A percentile compares a stretch with the other conserved stretches of the same genome.
These are phyloP conservation scores for Bombus huntii DNA, from an alignment of 1,140 invertebrate genomes.

Conservation along the genomic window DNA sequence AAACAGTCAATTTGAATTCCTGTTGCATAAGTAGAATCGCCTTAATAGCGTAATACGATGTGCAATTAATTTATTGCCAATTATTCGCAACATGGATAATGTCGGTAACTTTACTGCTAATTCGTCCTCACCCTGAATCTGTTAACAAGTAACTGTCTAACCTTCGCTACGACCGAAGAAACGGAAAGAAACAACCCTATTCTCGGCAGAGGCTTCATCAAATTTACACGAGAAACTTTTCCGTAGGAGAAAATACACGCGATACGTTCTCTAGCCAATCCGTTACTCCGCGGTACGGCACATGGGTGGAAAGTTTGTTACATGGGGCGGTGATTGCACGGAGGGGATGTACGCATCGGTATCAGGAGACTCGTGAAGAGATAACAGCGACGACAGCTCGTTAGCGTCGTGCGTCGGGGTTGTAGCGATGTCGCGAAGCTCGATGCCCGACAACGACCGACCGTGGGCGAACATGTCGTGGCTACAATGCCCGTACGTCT, in stretches of 20 bases:
- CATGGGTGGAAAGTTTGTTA: conserved; percentile 14
- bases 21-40: not conserved
- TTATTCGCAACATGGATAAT: not conserved
- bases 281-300: not conserved
- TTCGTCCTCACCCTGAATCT: not conserved
- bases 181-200: not conserved
- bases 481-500: conserved; percentile 45
- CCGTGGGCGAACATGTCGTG: conserved; percentile 60
- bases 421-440: conserved; percentile 72
- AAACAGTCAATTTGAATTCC: not conserved
- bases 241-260: conserved; percentile 13
- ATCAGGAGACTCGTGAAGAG: conserved; percentile 58
- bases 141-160: not conserved
- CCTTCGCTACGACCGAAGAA: not conserved
- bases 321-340: conserved; percentile 36
- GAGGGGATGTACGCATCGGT: conserved; percentile 36
- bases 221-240: conserved; percentile 15
- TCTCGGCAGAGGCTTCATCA: not conserved
- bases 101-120: not conserved
- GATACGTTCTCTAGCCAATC: not conserved
- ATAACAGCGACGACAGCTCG: conserved; percentile 76
- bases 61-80: not conserved
- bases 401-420: conserved; percentile 67
- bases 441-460: conserved; percentile 71
- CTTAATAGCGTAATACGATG: not conserved